phyloP scores from a whole-genome alignment of 2,888 invertebrate genomes.

The Cosmopolites sordidus region DNA sequence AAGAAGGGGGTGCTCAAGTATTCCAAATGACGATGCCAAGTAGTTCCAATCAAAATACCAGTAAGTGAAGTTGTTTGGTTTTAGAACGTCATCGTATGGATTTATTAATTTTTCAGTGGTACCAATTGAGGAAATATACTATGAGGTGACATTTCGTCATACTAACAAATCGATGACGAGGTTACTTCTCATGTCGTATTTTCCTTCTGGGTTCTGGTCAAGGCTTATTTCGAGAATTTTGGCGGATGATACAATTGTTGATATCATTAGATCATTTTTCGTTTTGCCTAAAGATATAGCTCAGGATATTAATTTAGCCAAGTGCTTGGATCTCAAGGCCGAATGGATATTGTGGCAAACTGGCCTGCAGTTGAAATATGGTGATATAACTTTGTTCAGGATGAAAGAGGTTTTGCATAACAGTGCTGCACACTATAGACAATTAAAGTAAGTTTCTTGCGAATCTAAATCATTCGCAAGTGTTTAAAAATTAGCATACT shows the following conservation, averaged over 20 bases:
- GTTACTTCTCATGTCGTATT: conserved; percentile 90
- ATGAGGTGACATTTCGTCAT: conserved; percentile 47
- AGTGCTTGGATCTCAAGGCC: conserved; percentile 61
- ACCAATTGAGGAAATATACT: conserved; percentile 28
- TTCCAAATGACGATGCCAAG: conserved; percentile 45
- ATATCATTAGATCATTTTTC: conserved; percentile 72
- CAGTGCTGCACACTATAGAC: conserved; percentile 51
- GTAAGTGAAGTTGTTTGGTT: background rate
- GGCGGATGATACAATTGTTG: conserved; percentile 80
- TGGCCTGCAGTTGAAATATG: conserved; percentile 81
- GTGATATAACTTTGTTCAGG: conserved; percentile 74
- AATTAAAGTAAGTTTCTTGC: conserved; percentile 47
- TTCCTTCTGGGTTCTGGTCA: conserved; percentile 98
- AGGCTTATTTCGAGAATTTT: conserved; percentile 86
- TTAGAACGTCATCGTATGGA: background rate
- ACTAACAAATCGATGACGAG: conserved; percentile 63
- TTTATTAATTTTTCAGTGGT: background rate
- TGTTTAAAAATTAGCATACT: too few relatives aligned
- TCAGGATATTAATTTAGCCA: conserved; percentile 57
- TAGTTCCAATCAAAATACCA: conserved; percentile 20
- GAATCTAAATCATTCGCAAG: too few relatives aligned
- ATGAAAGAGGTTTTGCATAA: conserved; percentile 70
- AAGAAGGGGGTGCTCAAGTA: conserved; percentile 40
- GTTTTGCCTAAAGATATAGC: conserved; percentile 66
- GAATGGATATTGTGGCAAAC: conserved; percentile 95